Percentiles rank a stretch among this genome's conserved stretches.
Evolutionary conservation across 2,888 invertebrate genomes (phyloP).

Genomic region (Baronia brevicornis): DNA sequence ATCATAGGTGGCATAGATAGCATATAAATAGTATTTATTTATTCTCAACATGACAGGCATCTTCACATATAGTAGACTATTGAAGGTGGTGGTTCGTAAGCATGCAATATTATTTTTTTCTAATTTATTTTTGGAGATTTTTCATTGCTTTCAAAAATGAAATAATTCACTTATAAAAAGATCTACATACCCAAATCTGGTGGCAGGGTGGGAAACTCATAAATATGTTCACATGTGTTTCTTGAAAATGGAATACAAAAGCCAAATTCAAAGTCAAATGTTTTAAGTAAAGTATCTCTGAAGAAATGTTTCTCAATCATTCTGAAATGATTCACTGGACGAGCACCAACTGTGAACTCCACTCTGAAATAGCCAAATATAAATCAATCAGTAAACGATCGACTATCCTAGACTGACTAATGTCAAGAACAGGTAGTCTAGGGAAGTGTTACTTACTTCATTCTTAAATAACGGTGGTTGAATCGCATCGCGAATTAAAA

Average conservation of each 20-base stretch:
- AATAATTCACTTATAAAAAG: constrained; percentile 12
- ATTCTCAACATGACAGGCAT: too few species aligned
- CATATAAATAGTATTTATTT: not conserved
- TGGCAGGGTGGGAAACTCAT: constrained; percentile 95
- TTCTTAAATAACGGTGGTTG: too few species aligned
- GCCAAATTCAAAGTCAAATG: constrained; percentile 99
- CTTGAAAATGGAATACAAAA: constrained; percentile 98
- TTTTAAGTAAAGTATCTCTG: constrained; percentile 92
- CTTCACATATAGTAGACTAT: too few species aligned
- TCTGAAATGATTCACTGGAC: constrained; percentile 94
- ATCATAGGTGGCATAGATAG: not conserved
- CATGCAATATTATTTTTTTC: too few species aligned
- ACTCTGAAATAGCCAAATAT: constrained; percentile 83
- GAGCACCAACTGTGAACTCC: constrained; percentile 95
- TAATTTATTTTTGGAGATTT: too few species aligned
- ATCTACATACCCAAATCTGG: constrained; percentile 85
- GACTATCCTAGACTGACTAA: too few species aligned
- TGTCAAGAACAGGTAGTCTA: too few species aligned
- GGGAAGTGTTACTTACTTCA: too few species aligned
- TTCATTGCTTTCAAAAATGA: too few species aligned
- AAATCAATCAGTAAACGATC: too few species aligned
- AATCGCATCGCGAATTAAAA: too few species aligned
- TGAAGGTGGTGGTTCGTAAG: too few species aligned
- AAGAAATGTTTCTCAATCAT: constrained; percentile 99
- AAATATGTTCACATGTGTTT: constrained; percentile 99